A percentile compares a stretch with the other conserved stretches of the same genome.
phyloP scores from a whole-genome alignment of 1,140 invertebrate species.

The Megalonaias nervosa region DNA sequence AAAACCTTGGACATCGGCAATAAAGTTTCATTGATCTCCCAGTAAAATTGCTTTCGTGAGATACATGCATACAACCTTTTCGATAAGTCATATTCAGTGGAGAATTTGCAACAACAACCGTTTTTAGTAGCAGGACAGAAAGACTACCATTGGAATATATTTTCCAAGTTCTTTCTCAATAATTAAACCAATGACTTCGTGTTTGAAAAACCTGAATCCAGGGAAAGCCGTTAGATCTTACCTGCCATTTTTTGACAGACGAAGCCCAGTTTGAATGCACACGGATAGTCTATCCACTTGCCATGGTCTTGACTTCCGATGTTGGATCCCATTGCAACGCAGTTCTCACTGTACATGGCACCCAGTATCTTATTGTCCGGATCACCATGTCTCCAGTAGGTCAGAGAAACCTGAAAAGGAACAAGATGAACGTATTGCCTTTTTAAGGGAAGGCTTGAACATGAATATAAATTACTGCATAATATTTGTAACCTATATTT shows the following conservation, averaged over 20 bases:
- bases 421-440: neutral
- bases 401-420: neutral
- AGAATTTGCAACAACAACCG: too few relatives aligned
- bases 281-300: conserved; percentile 17
- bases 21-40: too few relatives aligned
- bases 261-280: conserved; percentile 4
- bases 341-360: conserved; percentile 25
- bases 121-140: too few relatives aligned
- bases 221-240: neutral
- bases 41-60: too few relatives aligned
- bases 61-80: too few relatives aligned
- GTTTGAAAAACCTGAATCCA: neutral
- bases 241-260: conserved; percentile 22
- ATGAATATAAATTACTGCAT: too few relatives aligned
- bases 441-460: neutral
- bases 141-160: too few relatives aligned
- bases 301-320: conserved; percentile 1
- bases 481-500: too few relatives aligned
- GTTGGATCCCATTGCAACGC: conserved; percentile 15
- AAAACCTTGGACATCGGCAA: too few relatives aligned
- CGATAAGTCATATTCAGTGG: too few relatives aligned
- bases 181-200: neutral
- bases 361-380: conserved; percentile 24
- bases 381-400: conserved; percentile 7
- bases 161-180: too few relatives aligned